Conservation (phyloP, 2,797 vertebrate species). For the Acestrorhynchus altus region DNA sequence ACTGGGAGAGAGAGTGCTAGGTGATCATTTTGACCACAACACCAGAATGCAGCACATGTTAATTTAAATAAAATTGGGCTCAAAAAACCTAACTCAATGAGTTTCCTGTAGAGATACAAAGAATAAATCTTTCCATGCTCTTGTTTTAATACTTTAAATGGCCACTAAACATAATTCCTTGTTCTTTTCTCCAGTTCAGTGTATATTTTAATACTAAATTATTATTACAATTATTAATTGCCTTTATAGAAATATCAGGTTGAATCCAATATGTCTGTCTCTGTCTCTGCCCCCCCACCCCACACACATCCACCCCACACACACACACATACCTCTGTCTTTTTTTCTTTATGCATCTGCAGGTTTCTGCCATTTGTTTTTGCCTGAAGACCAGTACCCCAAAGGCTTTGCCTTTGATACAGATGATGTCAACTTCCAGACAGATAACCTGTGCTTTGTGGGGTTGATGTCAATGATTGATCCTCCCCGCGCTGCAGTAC, state of each 20-base stretch:
- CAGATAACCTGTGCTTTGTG: slow-evolving; percentile 90
- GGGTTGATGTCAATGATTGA: slow-evolving; percentile 96
- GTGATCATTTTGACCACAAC: slow-evolving; percentile 59
- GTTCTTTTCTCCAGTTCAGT: too few relatives aligned
- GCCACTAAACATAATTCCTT: too few relatives aligned
- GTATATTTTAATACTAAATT: too few relatives aligned
- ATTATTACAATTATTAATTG: too few relatives aligned
- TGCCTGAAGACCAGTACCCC: slow-evolving; percentile 88
- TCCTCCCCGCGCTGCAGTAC: slow-evolving; percentile 89
- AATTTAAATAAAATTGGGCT: too few relatives aligned
- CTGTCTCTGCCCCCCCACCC: background rate
- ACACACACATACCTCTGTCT: background rate
- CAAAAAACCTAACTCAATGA: too few relatives aligned
- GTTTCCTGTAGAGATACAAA: too few relatives aligned
- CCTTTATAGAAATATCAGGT: background rate
- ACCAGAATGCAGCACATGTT: too few relatives aligned
- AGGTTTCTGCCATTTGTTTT: slow-evolving; percentile 89
- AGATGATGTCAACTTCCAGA: slow-evolving; percentile 90
- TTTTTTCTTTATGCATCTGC: slow-evolving; percentile 8
- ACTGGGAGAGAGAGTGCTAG: slow-evolving; percentile 88
- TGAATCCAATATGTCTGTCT: background rate
- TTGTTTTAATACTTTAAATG: too few relatives aligned
- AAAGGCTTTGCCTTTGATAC: slow-evolving; percentile 94
- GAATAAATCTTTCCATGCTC: too few relatives aligned
- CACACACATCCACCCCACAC: background rate